Conservation (phyloP, 2,113 vertebrate genomes). For the Vulpes lagopus region DNA sequence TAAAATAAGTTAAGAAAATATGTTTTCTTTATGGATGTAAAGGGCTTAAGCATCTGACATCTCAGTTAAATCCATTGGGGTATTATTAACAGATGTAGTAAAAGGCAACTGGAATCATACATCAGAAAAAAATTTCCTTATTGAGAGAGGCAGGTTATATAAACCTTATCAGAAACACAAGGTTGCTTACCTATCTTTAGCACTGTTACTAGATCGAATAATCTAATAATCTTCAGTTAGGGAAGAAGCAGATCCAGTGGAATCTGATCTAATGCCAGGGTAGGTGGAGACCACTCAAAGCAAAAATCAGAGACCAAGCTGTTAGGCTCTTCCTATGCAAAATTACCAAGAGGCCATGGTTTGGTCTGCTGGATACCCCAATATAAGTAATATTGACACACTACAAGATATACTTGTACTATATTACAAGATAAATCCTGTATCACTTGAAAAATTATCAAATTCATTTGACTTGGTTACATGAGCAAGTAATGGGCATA, state of each 20-base stretch:
- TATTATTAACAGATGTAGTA: slow-evolving; percentile 58
- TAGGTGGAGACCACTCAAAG: neutral
- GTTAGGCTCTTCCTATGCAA: neutral
- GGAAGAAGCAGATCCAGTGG: neutral
- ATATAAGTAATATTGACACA: slow-evolving; percentile 11
- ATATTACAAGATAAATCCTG: neutral
- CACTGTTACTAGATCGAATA: neutral
- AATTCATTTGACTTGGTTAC: neutral
- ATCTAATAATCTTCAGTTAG: neutral
- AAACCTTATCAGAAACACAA: neutral
- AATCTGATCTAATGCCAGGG: neutral
- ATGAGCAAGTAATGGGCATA: neutral
- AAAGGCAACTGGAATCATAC: slow-evolving; percentile 24
- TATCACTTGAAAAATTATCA: slow-evolving; percentile 33
- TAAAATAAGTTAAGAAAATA: slow-evolving; percentile 65
- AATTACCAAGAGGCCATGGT: neutral
- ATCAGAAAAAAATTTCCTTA: slow-evolving; percentile 41
- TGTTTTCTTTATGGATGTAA: slow-evolving; percentile 63
- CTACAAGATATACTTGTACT: too few relatives aligned
- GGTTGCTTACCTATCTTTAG: neutral
- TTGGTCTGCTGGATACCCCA: neutral
- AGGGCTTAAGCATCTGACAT: slow-evolving; percentile 73
- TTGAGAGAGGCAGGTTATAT: slow-evolving; percentile 1
- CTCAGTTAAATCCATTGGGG: slow-evolving; percentile 39
- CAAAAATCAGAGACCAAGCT: neutral